phyloP scores from a whole-genome alignment of 2,888 invertebrate genomes.

The Thereva nobilitata region DNA sequence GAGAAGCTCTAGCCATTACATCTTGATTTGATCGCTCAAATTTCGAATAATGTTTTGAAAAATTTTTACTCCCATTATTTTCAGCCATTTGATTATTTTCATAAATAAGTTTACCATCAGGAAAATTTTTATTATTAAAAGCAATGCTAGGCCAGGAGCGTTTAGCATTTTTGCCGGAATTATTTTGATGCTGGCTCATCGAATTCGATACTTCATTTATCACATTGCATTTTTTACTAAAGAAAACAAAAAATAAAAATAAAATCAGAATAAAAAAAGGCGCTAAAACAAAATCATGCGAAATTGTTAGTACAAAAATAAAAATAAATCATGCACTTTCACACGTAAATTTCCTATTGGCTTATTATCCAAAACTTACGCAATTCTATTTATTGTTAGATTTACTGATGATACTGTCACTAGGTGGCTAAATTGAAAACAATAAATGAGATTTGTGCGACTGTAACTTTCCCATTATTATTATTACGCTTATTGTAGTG shows the following conservation, averaged over 20 bases:
- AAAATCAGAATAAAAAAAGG: conserved; percentile 36
- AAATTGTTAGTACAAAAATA: conserved; percentile 23
- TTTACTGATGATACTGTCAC: conserved; percentile 91
- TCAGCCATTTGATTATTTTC: conserved; percentile 47
- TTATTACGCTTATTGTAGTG: conserved; percentile 14
- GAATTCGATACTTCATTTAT: conserved; percentile 44
- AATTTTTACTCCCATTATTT: conserved; percentile 46
- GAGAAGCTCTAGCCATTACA: conserved; percentile 83
- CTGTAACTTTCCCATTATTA: not conserved
- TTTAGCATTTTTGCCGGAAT: conserved; percentile 44
- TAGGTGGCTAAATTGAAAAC: conserved; percentile 73
- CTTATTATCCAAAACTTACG: conserved; percentile 69
- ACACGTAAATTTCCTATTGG: conserved; percentile 3
- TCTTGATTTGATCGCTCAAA: conserved; percentile 60
- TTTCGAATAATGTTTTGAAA: conserved; percentile 46
- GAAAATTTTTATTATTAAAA: conserved; percentile 49
- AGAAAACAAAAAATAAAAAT: conserved; percentile 42
- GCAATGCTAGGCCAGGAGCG: conserved; percentile 49
- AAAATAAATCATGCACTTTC: conserved; percentile 6
- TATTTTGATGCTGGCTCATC: conserved; percentile 42
- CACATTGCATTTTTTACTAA: conserved; percentile 45
- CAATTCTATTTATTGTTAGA: conserved; percentile 89
- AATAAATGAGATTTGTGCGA: conserved; percentile 24
- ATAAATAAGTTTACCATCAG: conserved; percentile 48
- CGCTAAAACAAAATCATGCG: conserved; percentile 35